These are phyloP conservation scores for Peribatodes rhomboidaria DNA, from an alignment of 2,888 invertebrate genomes.

Conservation along the genomic window DNA sequence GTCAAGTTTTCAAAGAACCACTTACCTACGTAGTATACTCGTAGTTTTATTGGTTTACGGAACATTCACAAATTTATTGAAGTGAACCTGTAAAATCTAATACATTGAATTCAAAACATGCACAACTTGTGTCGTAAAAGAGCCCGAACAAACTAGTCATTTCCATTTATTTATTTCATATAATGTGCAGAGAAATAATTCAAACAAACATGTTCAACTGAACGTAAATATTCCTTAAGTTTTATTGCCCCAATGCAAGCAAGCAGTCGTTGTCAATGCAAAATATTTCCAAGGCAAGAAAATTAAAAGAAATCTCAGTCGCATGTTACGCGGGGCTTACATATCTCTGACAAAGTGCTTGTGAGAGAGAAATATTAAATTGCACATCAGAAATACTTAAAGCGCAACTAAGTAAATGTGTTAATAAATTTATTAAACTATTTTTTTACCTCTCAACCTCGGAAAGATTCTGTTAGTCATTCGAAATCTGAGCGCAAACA, in stretches of 20 bases:
- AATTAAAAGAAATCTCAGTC: conserved; percentile 48
- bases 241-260: conserved; percentile 27
- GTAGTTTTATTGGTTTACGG: too few species aligned
- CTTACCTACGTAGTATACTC: too few species aligned
- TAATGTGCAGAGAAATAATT: not conserved
- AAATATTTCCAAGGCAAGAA: conserved; percentile 36
- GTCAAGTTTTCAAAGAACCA: too few species aligned
- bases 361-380: conserved; percentile 30
- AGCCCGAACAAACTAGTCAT: not conserved
- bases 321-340: conserved; percentile 42
- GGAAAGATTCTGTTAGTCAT: too few species aligned
- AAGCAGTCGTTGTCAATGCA: conserved; percentile 5
- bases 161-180: not conserved
- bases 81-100: not conserved
- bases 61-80: not conserved
- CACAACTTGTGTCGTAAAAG: too few species aligned
- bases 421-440: not conserved
- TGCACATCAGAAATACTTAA: not conserved
- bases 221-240: conserved; percentile 1
- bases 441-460: too few species aligned
- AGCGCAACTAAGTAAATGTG: not conserved
- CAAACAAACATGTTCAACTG: conserved; percentile 18
- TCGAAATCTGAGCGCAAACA: too few species aligned
- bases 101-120: too few species aligned
- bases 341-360: conserved; percentile 49